Conservation (phyloP, 2,797 vertebrate genomes). For the Pelochelys cantorii region DNA sequence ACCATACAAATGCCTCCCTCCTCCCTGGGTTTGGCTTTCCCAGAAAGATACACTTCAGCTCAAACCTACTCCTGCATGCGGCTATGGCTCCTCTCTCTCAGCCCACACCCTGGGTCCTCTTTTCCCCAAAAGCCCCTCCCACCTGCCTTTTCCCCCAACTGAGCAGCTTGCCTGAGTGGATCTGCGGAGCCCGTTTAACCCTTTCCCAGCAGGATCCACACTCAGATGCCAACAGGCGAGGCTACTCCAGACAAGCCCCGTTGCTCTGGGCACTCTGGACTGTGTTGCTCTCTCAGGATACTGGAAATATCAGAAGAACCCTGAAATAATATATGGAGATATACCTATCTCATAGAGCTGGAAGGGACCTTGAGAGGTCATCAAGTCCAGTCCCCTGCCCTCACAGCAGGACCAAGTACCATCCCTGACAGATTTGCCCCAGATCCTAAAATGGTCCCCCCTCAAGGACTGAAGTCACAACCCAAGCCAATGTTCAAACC, state of each 20-base stretch:
- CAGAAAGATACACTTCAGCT: background rate
- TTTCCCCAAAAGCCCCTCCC: slow-evolving; percentile 1
- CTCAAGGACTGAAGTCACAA: too few relatives aligned
- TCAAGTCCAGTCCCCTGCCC: too few relatives aligned
- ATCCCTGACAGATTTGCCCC: too few relatives aligned
- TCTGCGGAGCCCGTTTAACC: slow-evolving; percentile 68
- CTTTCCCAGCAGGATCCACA: slow-evolving; percentile 52
- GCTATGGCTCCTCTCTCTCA: background rate
- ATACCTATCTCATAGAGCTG: too few relatives aligned
- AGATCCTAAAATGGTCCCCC: too few relatives aligned
- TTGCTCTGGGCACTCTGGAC: too few relatives aligned
- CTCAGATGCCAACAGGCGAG: slow-evolving; percentile 46
- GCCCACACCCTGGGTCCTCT: background rate
- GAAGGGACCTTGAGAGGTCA: too few relatives aligned
- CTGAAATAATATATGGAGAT: too few relatives aligned
- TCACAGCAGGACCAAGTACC: too few relatives aligned
- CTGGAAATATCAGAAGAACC: too few relatives aligned
- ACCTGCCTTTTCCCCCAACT: background rate
- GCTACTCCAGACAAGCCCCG: slow-evolving; percentile 54
- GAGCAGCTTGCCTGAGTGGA: slow-evolving; percentile 54
- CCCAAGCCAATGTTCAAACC: too few relatives aligned
- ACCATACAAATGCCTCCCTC: background rate
- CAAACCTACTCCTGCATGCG: background rate
- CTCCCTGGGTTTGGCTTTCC: background rate
- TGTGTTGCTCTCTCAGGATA: too few relatives aligned